These are phyloP conservation scores for Aphelenchoides fujianensis DNA, from an alignment of 1,140 invertebrate species.

Conservation along the genomic window DNA sequence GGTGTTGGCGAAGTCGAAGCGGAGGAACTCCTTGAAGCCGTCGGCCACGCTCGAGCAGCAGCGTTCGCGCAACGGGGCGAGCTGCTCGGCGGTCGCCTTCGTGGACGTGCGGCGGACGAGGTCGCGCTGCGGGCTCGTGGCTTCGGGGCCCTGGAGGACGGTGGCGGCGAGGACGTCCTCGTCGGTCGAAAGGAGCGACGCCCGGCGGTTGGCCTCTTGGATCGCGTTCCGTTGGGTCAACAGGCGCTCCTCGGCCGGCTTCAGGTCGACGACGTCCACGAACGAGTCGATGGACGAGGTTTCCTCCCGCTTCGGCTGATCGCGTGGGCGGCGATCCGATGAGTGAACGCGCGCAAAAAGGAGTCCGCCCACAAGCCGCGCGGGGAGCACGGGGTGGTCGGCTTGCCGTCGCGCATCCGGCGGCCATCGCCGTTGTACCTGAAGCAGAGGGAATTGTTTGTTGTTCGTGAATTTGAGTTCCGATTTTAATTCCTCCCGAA, in stretches of 20 bases:
- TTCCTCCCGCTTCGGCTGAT: conserved; percentile 19
- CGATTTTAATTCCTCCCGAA: too few relatives aligned
- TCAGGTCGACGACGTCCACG: conserved; percentile 25
- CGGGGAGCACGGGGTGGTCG: conserved; percentile 7
- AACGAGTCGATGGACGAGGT: conserved; percentile 22
- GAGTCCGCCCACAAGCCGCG: conserved; percentile 7
- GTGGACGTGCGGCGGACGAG: conserved; percentile 18
- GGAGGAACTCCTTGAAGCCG: conserved; percentile 24
- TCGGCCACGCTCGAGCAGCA: conserved; percentile 18
- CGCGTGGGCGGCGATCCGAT: conserved; percentile 11
- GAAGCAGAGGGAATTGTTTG: conserved; percentile 4
- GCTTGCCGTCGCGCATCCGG: conserved; percentile 13
- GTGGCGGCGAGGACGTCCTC: conserved; percentile 10
- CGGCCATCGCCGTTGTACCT: conserved; percentile 24
- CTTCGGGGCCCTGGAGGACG: background rate
- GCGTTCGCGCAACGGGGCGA: conserved; percentile 11
- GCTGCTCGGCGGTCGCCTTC: conserved; percentile 1
- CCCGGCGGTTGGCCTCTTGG: background rate
- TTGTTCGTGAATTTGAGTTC: background rate
- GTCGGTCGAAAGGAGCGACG: background rate
- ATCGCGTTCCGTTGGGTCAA: conserved; percentile 9
- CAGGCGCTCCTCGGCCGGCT: background rate
- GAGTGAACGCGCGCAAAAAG: conserved; percentile 21
- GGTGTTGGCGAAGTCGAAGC: conserved; percentile 26
- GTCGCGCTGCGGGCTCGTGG: background rate